Evolutionary conservation across 2,797 vertebrate genomes (phyloP).

Genomic region (Onychomys leucogaster): DNA sequence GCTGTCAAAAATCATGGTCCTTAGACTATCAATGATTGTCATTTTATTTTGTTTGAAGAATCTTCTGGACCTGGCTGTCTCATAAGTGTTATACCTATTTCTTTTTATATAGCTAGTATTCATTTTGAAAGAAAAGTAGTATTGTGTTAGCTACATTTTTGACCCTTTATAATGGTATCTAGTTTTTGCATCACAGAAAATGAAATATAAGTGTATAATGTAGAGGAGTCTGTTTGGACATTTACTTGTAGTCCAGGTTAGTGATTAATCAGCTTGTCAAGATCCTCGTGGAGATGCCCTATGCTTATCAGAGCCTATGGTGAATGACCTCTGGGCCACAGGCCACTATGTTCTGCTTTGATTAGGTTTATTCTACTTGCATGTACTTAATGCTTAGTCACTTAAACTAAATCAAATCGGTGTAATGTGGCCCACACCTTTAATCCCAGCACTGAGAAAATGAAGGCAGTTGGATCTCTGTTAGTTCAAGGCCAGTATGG

Average conservation of each 20-base stretch:
- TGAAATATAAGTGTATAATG: slow-evolving; percentile 5
- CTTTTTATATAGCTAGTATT: slow-evolving; percentile 9
- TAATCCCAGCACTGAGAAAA: background rate
- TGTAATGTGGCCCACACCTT: background rate
- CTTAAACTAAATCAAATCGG: background rate
- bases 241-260: background rate
- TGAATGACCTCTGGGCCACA: background rate
- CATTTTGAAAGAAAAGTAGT: slow-evolving; percentile 42
- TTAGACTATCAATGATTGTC: background rate
- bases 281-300: background rate
- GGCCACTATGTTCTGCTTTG: background rate
- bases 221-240: background rate
- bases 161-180: slow-evolving; percentile 29
- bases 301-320: background rate
- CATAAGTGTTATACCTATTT: background rate
- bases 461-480: background rate
- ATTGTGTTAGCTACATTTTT: background rate
- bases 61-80: background rate
- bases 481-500: background rate
- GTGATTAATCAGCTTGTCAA: background rate
- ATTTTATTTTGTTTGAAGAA: slow-evolving; percentile 43
- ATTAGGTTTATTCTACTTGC: background rate
- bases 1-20: background rate
- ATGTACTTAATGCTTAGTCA: background rate
- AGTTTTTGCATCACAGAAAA: background rate